Base-by-base conservation (phyloP, 2,113 vertebrate genomes). In the Anguilla rostrata region DNA sequence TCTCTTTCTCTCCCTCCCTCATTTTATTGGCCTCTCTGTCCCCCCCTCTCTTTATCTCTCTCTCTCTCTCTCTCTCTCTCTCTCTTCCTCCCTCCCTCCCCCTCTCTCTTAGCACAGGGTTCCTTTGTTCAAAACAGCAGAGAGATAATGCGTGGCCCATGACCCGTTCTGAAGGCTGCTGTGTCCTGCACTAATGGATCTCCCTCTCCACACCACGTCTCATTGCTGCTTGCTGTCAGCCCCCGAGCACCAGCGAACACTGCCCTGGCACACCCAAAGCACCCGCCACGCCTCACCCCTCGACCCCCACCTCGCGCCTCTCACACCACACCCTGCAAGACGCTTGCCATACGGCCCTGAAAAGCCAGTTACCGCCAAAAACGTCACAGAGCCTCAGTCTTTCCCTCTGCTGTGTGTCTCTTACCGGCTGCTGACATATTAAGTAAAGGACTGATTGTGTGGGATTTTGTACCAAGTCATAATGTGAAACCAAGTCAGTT, bases 51-150 rank as follows among this genome's bases (percentile, higher is more conserved):
- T 89, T 88, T 93, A 9, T 53, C 49, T 9, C 0, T 39, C n/a
- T 29, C 41, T 75, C 63, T 83, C 71, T 81, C 49, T 46, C 86
- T 84, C 84, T 43, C 46, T 41, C 57, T 41, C 86, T 86, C 43
- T 80, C 75, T 85, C 49, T 56, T 83, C 87, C 83, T 34, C 84
- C 91, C 84, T 87, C 83, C 12, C 49, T 53, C 49, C 12, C 81
- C 1, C 88, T 86, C 89, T 89, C 90, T 89, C 89, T 93, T 6
- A 34, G 71, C 91, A 93, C 91, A 93, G 91, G 92, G 92, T 91
- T 92, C 90, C 91, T 92, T 93, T 91, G 93, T 91, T 93, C 89
- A 16, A 39, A 83, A 83, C 82, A 34, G 82, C 57, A 34, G 83
- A 43, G 39, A 84, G 63, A 71, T 43, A n/a, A 39, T 84, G 83